Evolutionary conservation across 2,113 vertebrate species (phyloP), one percentile per base, ranked within the genome.

Genomic region (Ageneiosus marmoratus): DNA sequence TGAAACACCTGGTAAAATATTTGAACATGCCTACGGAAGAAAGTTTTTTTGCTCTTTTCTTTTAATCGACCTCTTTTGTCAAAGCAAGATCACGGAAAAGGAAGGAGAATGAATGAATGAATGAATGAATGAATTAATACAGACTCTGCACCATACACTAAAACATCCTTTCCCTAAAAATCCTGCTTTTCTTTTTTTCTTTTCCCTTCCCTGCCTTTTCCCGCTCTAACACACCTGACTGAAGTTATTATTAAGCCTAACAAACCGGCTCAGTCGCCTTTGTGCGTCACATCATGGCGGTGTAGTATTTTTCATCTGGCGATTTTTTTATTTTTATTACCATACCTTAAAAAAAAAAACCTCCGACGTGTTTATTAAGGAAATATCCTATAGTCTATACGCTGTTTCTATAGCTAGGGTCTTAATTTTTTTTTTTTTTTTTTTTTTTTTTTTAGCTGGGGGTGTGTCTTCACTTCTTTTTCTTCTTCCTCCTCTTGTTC

Each of bases 381-480:
- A 81, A 81, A 81, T 50, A 50, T 37, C 29, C 4, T 37, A 5
- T 46, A 51, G 8, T 29, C 34, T 63, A 63, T 37, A 77, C 24
- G 74, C 55, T 58, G 34, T 55, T 16, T 76, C 51, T 24, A 56
- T 41, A 74, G n/a, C 22, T 27, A 77, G 12, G 29, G 29, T 20
- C 20, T 56, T 67, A 32, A 2, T 12, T 80, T 24, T 15, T 46
- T 29, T 48, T 51, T 22, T 41, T 46, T 6, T 46, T 70, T 9
- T 50, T 51, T 32, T 51, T 50, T 53, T 34, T n/a, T n/a, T 80
- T 27, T 11, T 11, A 70, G 32, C 67, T 51, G 86, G 83, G 70
- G 87, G 87, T 69, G 87, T 86, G 84, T 86, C 81, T 60, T 75
- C 22, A 12, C 24, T 27, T 55, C 69, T 67, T 67, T 12, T 65